phyloP scores from a whole-genome alignment of 2,797 vertebrate species.

The Oophaga sylvatica region DNA sequence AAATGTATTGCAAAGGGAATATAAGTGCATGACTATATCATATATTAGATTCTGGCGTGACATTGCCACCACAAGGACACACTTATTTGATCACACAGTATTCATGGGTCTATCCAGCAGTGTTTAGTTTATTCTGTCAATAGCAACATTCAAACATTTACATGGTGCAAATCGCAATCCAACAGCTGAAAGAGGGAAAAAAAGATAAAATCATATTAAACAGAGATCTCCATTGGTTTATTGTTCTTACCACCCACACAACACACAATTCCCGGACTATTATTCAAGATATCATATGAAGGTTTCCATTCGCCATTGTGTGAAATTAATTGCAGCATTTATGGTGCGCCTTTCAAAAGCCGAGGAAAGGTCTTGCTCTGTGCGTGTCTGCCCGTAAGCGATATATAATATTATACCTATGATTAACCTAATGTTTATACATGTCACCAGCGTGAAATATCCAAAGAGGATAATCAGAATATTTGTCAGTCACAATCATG shows the following conservation, averaged over 20 bases:
- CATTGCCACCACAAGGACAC: slow-evolving; percentile 42
- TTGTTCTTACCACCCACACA: slow-evolving; percentile 46
- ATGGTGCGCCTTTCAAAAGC: slow-evolving; percentile 19
- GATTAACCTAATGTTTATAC: slow-evolving; percentile 53
- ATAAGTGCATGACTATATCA: not conserved
- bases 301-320: slow-evolving; percentile 55
- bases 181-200: slow-evolving; percentile 38
- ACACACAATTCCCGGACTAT: slow-evolving; percentile 46
- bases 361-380: slow-evolving; percentile 10
- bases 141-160: slow-evolving; percentile 58
- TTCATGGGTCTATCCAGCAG: slow-evolving; percentile 30
- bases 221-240: slow-evolving; percentile 46
- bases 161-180: slow-evolving; percentile 45
- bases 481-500: slow-evolving; percentile 3
- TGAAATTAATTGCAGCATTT: slow-evolving; percentile 59
- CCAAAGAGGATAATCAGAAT: not conserved
- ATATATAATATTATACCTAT: slow-evolving; percentile 20
- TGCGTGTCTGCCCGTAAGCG: slow-evolving; percentile 16
- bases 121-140: slow-evolving; percentile 55
- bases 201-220: slow-evolving; percentile 51
- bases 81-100: slow-evolving; percentile 38
- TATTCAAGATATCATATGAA: slow-evolving; percentile 40
- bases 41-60: slow-evolving; percentile 14
- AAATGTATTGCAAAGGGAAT: not conserved
- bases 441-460: slow-evolving; percentile 24